Base-by-base conservation (phyloP, 2,888 invertebrate genomes). In the Diarsia rubi region DNA sequence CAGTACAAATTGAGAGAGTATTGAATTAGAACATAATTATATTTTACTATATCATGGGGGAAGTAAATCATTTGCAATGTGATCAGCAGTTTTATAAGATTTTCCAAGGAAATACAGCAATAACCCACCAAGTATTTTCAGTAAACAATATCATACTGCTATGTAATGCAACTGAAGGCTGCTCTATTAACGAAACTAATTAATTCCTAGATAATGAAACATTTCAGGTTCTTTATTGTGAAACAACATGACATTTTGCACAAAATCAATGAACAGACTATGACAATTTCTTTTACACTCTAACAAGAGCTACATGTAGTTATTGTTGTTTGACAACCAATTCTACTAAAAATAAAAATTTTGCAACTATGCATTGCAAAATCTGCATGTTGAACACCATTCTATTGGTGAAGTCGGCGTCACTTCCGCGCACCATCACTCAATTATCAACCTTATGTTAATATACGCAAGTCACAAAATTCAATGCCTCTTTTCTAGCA, bases 371-470 rank as follows among this genome's bases (percentile, higher is more conserved):
- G 78, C 86, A 87, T 88, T 89, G 87, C 84, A 87, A 90, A 91
- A 90, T 90, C 90, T 90, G 86, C 90, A 89, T 88, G 89, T 89
- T 84, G 86, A 91, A 86, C 83, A 85, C 87, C 84, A 85, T 89
- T 88, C 87, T 89, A 90, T 86, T 84, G 86, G 84, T 78, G 82
- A 88, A 87, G 86, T 88, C 82, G 85, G 94, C 92, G 92, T 93
- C 92, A 90, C 89, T 90, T 78, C 79, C 78, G 78, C 69, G 64
- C 52, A 63, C 62, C 78, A 81, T 75, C 89, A 90, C 57, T 82
- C 87, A 47, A 93, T 89, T 89, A 85, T 92, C 82, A 87, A 92
- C 92, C 92, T 93, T 95, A 92, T 84, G 16, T 0, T 9, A 24
- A 79, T 75, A 31, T 0, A 0, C 16, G 54, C 91, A 94, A 91